Percentiles rank a stretch among this genome's conserved stretches.
phyloP scores from a whole-genome alignment of 2,888 invertebrate species.

The Papilio protenor region DNA sequence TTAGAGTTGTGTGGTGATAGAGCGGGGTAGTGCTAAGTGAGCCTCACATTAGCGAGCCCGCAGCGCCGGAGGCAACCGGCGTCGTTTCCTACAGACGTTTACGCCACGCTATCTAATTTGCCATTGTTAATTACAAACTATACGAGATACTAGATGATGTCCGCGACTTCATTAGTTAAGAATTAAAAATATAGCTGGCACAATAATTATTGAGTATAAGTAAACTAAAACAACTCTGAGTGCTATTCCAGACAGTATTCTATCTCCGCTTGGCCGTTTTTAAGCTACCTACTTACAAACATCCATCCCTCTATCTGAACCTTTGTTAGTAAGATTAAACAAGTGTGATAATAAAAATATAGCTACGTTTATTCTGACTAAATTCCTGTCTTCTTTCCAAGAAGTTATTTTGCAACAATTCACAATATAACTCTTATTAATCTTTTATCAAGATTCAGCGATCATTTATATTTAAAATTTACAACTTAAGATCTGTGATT shows the following conservation, averaged over 20 bases:
- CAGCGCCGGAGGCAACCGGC: slow-evolving; percentile 24
- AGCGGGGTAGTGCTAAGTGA: slow-evolving; percentile 14
- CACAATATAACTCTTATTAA: neutral
- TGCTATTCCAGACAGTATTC: neutral
- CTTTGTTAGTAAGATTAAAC: too few species aligned
- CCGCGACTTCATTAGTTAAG: neutral
- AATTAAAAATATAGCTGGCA: neutral
- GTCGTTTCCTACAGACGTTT: slow-evolving; percentile 32
- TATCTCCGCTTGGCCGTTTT: neutral
- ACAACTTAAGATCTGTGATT: slow-evolving; percentile 35
- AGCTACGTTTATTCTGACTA: neutral
- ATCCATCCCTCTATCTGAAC: neutral
- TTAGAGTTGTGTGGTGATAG: slow-evolving; percentile 15
- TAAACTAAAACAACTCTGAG: neutral
- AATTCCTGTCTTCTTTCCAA: neutral
- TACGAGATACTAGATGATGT: neutral
- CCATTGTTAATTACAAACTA: slow-evolving; percentile 29
- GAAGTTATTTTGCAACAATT: neutral
- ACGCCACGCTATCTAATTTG: slow-evolving; percentile 24
- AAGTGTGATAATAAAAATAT: neutral
- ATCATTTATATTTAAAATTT: slow-evolving; percentile 33
- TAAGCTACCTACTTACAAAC: neutral
- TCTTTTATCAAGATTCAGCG: neutral
- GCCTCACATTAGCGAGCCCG: slow-evolving; percentile 28
- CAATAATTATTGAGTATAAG: neutral